Evolutionary conservation across 2,888 invertebrate species (phyloP).

Genomic region (Drosophila heteroneura): DNA sequence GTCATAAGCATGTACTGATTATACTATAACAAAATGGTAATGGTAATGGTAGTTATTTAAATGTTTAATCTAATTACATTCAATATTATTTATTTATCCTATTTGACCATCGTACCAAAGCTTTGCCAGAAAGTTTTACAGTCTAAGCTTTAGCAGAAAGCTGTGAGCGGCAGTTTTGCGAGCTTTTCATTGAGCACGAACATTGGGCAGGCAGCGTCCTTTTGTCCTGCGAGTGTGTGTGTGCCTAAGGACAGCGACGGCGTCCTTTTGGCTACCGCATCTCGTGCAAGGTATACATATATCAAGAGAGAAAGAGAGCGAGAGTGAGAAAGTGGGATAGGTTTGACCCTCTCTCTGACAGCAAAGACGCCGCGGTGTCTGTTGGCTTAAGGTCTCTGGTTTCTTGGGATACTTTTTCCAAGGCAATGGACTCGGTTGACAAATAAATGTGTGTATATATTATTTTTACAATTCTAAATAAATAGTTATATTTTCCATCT

Average conservation of each 20-base stretch:
- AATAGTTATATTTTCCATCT: neutral
- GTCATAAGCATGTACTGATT: too few species aligned
- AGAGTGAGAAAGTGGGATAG: constrained; percentile 9
- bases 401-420: constrained; percentile 13
- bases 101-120: constrained; percentile 39
- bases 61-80: neutral
- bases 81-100: neutral
- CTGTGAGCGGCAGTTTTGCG: constrained; percentile 24
- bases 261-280: constrained; percentile 53
- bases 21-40: neutral
- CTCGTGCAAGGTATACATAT: constrained; percentile 17
- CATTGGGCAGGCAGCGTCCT: constrained; percentile 59
- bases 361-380: constrained; percentile 71
- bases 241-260: constrained; percentile 33
- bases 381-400: constrained; percentile 39
- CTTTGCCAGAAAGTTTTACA: constrained; percentile 36
- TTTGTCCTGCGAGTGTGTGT: constrained; percentile 7
- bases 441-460: neutral
- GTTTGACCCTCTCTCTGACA: constrained; percentile 19
- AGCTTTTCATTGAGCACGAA: constrained; percentile 75
- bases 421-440: constrained; percentile 14
- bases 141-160: constrained; percentile 46
- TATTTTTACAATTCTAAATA: neutral
- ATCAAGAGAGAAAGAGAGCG: constrained; percentile 5
- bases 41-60: neutral